A percentile compares a stretch with the other conserved stretches of the same genome.
These are phyloP conservation scores for Terrapene triunguis DNA, from an alignment of 2,113 vertebrate genomes.

Conservation along the genomic window DNA sequence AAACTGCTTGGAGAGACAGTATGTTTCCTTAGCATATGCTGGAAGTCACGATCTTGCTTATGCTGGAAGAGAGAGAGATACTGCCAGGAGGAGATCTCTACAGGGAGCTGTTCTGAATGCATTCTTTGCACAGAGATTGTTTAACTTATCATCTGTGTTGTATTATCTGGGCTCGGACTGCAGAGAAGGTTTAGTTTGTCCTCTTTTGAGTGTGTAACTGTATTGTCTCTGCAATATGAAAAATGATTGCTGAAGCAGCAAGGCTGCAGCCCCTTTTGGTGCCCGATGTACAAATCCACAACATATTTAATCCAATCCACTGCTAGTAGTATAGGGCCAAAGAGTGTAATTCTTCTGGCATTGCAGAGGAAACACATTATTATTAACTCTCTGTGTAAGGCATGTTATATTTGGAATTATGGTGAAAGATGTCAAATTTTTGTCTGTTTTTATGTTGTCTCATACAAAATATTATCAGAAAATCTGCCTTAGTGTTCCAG, in stretches of 20 bases:
- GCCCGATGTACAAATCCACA: not conserved
- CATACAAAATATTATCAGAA: not conserved
- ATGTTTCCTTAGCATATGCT: not conserved
- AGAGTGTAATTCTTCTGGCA: not conserved
- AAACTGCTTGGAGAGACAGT: accelerated
- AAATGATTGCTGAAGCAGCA: not conserved
- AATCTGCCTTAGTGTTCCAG: not conserved
- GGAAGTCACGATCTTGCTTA: not conserved
- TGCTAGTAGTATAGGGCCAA: not conserved
- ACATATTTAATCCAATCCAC: not conserved
- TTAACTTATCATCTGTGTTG: constrained; percentile 60
- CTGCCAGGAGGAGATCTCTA: constrained; percentile 25
- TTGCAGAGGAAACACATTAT: not conserved
- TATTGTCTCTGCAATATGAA: not conserved
- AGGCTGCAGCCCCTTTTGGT: not conserved
- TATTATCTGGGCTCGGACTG: constrained; percentile 53
- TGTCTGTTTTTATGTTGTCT: not conserved
- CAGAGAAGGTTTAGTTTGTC: constrained; percentile 40
- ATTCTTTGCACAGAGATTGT: not conserved
- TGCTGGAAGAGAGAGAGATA: constrained; percentile 28
- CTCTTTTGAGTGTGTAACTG: not conserved
- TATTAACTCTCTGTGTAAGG: not conserved
- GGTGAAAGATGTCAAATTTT: not conserved
- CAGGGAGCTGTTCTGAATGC: not conserved
- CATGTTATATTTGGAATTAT: not conserved